Evolutionary conservation across 2,797 vertebrate genomes (phyloP).

Genomic region (Podarcis lilfordi): DNA sequence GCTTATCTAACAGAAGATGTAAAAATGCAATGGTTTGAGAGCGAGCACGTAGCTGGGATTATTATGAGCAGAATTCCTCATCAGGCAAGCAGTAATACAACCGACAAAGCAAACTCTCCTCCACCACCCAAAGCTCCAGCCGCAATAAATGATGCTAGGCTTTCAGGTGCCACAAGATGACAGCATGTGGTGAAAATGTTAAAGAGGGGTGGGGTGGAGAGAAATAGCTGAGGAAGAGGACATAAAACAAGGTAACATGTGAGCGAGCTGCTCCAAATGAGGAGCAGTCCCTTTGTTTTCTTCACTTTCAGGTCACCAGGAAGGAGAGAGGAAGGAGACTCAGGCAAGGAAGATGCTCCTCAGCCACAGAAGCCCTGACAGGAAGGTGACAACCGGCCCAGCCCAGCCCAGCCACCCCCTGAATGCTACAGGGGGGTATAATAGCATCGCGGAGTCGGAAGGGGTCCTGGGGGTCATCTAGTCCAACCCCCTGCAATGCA

Average conservation of each 20-base stretch:
- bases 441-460: too few relatives aligned
- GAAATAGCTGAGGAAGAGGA: background rate
- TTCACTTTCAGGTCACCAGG: background rate
- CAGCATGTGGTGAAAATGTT: background rate
- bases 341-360: too few relatives aligned
- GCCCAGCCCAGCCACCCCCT: background rate
- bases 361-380: background rate
- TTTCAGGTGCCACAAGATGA: background rate
- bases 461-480: too few relatives aligned
- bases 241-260: background rate
- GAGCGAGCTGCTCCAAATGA: background rate
- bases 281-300: background rate
- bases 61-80: background rate
- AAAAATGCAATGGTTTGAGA: background rate
- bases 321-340: background rate
- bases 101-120: too few relatives aligned
- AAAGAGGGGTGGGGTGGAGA: background rate
- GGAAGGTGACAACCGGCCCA: background rate
- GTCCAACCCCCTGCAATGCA: too few relatives aligned
- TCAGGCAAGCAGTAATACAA: background rate
- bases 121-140: background rate
- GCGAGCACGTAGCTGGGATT: background rate
- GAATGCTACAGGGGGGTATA: background rate
- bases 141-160: background rate
- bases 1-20: background rate